Evolutionary conservation across 2,888 invertebrate genomes (phyloP).

Genomic region (Netelia inedita): DNA sequence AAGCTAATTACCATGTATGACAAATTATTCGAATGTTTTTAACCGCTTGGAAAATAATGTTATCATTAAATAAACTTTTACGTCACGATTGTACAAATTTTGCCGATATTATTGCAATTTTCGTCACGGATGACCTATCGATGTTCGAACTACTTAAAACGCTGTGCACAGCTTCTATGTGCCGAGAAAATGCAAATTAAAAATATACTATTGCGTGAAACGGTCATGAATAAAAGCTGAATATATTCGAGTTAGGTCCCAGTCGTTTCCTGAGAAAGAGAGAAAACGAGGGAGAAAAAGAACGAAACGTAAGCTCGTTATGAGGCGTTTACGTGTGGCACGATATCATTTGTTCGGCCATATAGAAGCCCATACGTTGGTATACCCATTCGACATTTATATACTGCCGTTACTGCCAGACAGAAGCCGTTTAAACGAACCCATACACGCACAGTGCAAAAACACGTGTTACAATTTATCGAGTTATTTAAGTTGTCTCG

Average conservation of each 20-base stretch:
- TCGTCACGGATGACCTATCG: neutral
- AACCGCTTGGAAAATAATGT: too few species aligned
- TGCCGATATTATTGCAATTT: too few species aligned
- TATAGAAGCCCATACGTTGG: slow-evolving; percentile 21
- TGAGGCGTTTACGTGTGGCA: neutral
- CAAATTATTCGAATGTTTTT: too few species aligned
- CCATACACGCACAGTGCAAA: neutral
- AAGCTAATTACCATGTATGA: too few species aligned
- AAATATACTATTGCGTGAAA: slow-evolving; percentile 9
- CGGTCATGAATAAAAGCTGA: slow-evolving; percentile 45
- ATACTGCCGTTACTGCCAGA: slow-evolving; percentile 40
- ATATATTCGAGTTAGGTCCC: slow-evolving; percentile 38
- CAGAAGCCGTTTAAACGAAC: slow-evolving; percentile 24
- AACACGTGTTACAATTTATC: slow-evolving; percentile 27
- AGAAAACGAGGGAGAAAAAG: neutral
- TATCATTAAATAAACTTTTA: too few species aligned
- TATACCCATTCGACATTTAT: slow-evolving; percentile 58
- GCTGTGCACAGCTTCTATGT: neutral
- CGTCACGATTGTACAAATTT: too few species aligned
- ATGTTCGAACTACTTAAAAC: neutral
- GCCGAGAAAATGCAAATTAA: slow-evolving; percentile 29
- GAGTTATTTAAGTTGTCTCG: slow-evolving; percentile 2
- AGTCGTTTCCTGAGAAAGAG: slow-evolving; percentile 36
- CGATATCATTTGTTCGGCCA: slow-evolving; percentile 10
- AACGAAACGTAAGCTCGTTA: neutral